These are phyloP conservation scores for Plagiodera versicolora DNA, from an alignment of 2,888 invertebrate species.

Conservation along the genomic window DNA sequence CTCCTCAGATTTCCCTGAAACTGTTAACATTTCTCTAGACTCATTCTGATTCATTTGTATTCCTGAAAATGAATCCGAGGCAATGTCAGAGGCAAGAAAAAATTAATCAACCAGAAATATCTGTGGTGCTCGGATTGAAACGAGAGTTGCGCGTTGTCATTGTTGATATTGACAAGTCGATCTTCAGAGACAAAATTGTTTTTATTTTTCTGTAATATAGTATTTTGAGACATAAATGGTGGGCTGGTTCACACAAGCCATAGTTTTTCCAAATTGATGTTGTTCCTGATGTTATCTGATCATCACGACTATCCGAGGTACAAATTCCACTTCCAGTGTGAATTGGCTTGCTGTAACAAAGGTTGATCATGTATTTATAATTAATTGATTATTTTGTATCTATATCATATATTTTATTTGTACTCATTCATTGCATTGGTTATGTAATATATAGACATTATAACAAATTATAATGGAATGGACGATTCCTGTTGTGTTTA, in stretches of 20 bases:
- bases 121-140: too few species aligned
- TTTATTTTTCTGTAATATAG: background rate
- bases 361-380: slow-evolving; percentile 26
- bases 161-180: too few species aligned
- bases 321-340: slow-evolving; percentile 14
- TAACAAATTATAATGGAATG: background rate
- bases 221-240: background rate
- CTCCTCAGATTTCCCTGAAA: too few species aligned
- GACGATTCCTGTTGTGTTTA: background rate
- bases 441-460: slow-evolving; percentile 33
- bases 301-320: background rate
- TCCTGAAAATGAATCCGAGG: too few species aligned
- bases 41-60: too few species aligned
- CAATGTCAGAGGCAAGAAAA: too few species aligned
- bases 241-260: background rate
- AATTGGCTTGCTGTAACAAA: slow-evolving; percentile 21
- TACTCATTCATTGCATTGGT: slow-evolving; percentile 37
- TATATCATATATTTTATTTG: slow-evolving; percentile 40
- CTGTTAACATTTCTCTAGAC: too few species aligned
- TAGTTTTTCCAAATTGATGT: background rate
- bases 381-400: slow-evolving; percentile 33
- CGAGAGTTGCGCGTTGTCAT: too few species aligned
- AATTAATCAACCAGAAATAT: too few species aligned
- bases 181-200: background rate
- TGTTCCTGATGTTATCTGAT: background rate